A percentile compares a stretch with the other conserved stretches of the same genome.
Evolutionary conservation across 2,113 vertebrate species (phyloP).

Genomic region (Eulemur rufifrons): DNA sequence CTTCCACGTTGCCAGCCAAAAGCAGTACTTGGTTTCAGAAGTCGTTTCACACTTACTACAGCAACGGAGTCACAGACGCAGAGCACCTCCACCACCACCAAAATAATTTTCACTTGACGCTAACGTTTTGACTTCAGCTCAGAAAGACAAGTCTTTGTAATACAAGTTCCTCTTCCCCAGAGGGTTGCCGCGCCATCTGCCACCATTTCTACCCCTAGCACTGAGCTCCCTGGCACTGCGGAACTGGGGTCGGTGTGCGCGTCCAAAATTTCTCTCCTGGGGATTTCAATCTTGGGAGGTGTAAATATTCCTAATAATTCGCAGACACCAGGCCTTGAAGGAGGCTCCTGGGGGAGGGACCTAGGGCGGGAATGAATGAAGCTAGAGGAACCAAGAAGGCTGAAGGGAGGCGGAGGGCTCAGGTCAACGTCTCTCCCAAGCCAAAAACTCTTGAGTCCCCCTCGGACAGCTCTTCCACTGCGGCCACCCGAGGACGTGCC

Average conservation of each 20-base stretch:
- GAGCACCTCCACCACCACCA: background rate
- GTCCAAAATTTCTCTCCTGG: conserved; percentile 58
- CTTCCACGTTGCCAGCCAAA: background rate
- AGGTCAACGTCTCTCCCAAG: background rate
- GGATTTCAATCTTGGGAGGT: conserved; percentile 53
- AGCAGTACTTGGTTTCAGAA: background rate
- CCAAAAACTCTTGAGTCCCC: background rate
- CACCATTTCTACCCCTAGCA: conserved; percentile 71
- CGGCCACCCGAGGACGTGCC: background rate
- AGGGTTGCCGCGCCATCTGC: conserved; percentile 72
- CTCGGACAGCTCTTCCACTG: fast-evolving
- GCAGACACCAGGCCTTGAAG: background rate
- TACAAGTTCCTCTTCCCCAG: conserved; percentile 73
- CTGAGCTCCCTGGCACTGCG: conserved; percentile 53
- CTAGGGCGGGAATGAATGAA: fast-evolving
- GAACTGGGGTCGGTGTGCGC: conserved; percentile 56
- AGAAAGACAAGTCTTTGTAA: conserved; percentile 80
- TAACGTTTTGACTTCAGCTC: conserved; percentile 78
- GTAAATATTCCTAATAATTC: conserved; percentile 69
- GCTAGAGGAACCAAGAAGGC: background rate
- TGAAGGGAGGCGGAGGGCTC: background rate
- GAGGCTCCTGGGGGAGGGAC: background rate
- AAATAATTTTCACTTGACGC: conserved; percentile 58
- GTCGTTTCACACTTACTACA: fast-evolving
- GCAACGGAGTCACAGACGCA: background rate